These are phyloP conservation scores for Drosophila nigrodunni DNA, from an alignment of 1,140 invertebrate species.

Conservation along the genomic window DNA sequence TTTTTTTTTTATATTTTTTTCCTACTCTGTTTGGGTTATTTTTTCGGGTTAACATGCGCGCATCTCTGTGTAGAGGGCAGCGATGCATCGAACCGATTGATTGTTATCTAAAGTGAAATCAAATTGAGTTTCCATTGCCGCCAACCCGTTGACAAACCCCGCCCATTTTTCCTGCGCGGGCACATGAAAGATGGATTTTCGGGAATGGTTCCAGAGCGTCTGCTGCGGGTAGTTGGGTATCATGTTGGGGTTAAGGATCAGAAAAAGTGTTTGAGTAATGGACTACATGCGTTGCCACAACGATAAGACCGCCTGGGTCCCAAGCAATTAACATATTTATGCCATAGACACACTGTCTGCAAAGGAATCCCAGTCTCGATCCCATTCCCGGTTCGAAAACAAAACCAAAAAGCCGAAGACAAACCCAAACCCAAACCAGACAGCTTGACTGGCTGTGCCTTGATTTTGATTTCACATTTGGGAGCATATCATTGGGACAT, in stretches of 20 bases:
- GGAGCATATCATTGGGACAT: constrained; percentile 26
- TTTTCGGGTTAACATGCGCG: constrained; percentile 39
- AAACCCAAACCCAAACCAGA: constrained; percentile 36
- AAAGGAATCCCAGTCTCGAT: constrained; percentile 40
- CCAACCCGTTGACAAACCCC: constrained; percentile 50
- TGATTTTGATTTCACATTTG: constrained; percentile 56
- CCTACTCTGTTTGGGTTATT: constrained; percentile 8
- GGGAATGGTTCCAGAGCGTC: constrained; percentile 44
- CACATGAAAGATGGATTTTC: constrained; percentile 66
- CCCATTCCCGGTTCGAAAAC: constrained; percentile 1
- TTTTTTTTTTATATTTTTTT: constrained; percentile 17
- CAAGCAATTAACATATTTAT: constrained; percentile 72
- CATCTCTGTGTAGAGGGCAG: constrained; percentile 18
- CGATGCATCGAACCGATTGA: constrained; percentile 63
- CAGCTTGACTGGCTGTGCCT: constrained; percentile 66
- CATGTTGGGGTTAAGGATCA: constrained; percentile 69
- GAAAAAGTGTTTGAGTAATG: constrained; percentile 63
- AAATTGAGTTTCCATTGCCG: constrained; percentile 71
- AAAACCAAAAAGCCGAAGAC: neutral
- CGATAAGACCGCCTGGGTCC: constrained; percentile 59
- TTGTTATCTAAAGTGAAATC: constrained; percentile 78
- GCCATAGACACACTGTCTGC: constrained; percentile 73
- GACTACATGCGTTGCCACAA: constrained; percentile 60
- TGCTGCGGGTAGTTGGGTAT: constrained; percentile 51
- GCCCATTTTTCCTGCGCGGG: constrained; percentile 32